Evolutionary conservation across 1,140 invertebrate species (phyloP).

Genomic region (Yoshiicerus persimilis): DNA sequence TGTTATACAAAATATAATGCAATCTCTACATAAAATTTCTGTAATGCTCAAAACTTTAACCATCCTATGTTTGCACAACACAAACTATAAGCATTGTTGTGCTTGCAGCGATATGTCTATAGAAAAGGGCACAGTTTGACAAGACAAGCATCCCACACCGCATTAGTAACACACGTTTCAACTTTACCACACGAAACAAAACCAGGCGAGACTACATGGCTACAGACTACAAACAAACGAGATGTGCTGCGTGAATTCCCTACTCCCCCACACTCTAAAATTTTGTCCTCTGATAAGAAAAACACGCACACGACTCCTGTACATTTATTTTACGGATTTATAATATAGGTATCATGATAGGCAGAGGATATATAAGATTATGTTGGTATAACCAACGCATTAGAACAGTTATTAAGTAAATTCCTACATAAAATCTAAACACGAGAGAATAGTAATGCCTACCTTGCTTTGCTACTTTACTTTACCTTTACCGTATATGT

Average conservation of each 20-base stretch:
- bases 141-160: neutral
- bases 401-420: neutral
- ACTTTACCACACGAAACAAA: neutral
- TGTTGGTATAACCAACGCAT: neutral
- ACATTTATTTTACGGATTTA: too few species aligned
- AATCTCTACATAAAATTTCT: too few species aligned
- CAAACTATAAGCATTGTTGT: neutral
- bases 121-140: neutral
- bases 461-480: neutral
- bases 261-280: conserved; percentile 13
- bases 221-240: neutral
- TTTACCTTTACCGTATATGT: too few species aligned
- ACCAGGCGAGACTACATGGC: neutral
- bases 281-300: neutral
- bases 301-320: neutral
- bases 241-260: neutral
- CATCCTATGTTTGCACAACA: neutral
- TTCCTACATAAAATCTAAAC: neutral
- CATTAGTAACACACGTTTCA: neutral
- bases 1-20: too few species aligned
- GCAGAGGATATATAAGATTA: too few species aligned
- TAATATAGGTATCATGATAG: too few species aligned
- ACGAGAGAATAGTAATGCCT: neutral
- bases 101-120: neutral
- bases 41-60: too few species aligned